These are phyloP conservation scores for Telmatochromis bifrenatus DNA, from an alignment of 2,113 vertebrate genomes.

Conservation along the genomic window DNA sequence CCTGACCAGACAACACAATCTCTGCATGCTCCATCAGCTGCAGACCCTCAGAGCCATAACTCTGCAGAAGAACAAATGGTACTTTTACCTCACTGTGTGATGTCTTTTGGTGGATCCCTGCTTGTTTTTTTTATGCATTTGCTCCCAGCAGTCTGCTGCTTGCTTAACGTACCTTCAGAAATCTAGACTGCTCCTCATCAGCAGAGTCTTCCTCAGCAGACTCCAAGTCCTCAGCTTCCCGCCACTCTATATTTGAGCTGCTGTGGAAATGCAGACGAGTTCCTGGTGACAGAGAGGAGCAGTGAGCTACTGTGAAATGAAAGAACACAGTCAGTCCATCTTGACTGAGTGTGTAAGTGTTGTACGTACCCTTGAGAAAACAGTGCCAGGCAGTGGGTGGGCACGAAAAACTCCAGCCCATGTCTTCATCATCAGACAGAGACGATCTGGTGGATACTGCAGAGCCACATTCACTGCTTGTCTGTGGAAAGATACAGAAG, in stretches of 20 bases:
- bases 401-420: conserved; percentile 96
- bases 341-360: neutral
- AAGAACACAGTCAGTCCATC: neutral
- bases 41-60: conserved; percentile 88
- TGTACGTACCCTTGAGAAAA: conserved; percentile 87
- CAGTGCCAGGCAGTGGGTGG: conserved; percentile 94
- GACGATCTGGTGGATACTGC: conserved; percentile 86
- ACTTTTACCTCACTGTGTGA: neutral
- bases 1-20: conserved; percentile 83
- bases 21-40: conserved; percentile 88
- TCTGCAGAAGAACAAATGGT: conserved; percentile 53
- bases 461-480: conserved; percentile 87
- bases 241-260: conserved; percentile 81
- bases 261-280: conserved; percentile 88
- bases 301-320: neutral
- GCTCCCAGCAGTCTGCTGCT: neutral
- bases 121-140: neutral
- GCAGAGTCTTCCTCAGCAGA: conserved; percentile 61
- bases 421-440: conserved; percentile 91
- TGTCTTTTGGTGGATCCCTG: neutral
- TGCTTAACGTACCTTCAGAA: conserved; percentile 31
- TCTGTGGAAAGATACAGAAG: conserved; percentile 55
- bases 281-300: conserved; percentile 62
- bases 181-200: conserved; percentile 63
- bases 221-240: conserved; percentile 85